A percentile compares a stretch with the other conserved stretches of the same genome.
Evolutionary conservation across 2,113 vertebrate species (phyloP).

Genomic region (Cheilinus undulatus): DNA sequence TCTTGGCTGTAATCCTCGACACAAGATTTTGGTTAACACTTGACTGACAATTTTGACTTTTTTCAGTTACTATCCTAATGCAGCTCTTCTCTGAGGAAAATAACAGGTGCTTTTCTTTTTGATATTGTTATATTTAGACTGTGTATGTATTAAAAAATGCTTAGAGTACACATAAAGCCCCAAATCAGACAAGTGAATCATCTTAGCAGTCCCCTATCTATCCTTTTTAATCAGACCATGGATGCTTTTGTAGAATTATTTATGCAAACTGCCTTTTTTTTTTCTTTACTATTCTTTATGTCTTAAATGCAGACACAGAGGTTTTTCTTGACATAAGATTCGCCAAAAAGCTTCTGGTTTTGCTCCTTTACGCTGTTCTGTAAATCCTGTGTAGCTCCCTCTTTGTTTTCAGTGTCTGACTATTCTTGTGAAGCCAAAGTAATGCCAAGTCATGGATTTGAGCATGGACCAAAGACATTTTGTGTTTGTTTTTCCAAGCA

Average conservation of each 20-base stretch:
- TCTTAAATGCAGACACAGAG: constrained; percentile 68
- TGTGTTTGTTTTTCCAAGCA: constrained; percentile 44
- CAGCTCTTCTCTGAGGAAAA: constrained; percentile 54
- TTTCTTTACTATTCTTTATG: constrained; percentile 36
- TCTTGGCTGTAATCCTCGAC: constrained; percentile 68
- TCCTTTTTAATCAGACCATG: constrained; percentile 44
- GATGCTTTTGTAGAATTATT: constrained; percentile 66
- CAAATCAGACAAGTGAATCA: background rate
- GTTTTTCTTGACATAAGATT: constrained; percentile 37
- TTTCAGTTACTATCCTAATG: constrained; percentile 47
- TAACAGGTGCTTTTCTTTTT: constrained; percentile 65
- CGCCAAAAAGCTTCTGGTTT: constrained; percentile 39
- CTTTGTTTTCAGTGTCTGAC: constrained; percentile 50
- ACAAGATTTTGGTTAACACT: constrained; percentile 73
- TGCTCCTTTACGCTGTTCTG: constrained; percentile 47
- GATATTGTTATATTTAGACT: constrained; percentile 44
- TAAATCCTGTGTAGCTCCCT: constrained; percentile 63
- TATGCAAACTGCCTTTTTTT: constrained; percentile 46
- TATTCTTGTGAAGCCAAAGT: constrained; percentile 67
- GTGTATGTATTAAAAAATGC: constrained; percentile 27
- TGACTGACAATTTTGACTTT: constrained; percentile 64
- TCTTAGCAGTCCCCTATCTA: constrained; percentile 7
- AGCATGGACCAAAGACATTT: constrained; percentile 82
- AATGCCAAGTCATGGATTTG: constrained; percentile 61
- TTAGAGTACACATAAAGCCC: constrained; percentile 12